These are phyloP conservation scores for Spondyliosoma cantharus DNA, from an alignment of 2,797 vertebrate genomes.

Conservation along the genomic window DNA sequence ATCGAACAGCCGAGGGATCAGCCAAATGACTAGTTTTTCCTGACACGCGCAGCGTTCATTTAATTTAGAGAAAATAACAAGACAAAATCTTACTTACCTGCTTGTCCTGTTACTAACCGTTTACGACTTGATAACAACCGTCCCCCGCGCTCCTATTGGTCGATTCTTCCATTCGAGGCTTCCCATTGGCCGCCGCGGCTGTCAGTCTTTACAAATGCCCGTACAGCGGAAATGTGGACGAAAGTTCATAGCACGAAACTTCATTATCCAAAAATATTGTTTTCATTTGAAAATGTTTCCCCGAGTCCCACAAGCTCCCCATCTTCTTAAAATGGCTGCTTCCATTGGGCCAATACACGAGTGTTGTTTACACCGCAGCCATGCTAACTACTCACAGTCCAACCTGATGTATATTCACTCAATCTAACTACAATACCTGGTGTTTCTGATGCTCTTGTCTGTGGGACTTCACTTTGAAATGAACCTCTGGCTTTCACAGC, in stretches of 20 bases:
- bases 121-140: conserved; percentile 73
- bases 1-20: neutral
- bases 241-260: conserved; percentile 82
- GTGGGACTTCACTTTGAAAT: neutral
- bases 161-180: neutral
- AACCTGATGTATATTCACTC: conserved; percentile 47
- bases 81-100: conserved; percentile 82
- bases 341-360: neutral
- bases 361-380: conserved; percentile 23
- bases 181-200: conserved; percentile 62
- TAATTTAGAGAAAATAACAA: conserved; percentile 70
- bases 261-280: conserved; percentile 69
- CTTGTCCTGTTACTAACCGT: conserved; percentile 79
- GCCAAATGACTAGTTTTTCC: conserved; percentile 4
- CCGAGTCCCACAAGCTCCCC: neutral
- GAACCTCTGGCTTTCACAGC: neutral
- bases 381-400: conserved; percentile 65
- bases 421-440: conserved; percentile 43
- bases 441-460: conserved; percentile 32
- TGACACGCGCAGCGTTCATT: conserved; percentile 20
- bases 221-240: conserved; percentile 82
- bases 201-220: conserved; percentile 73
- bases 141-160: conserved; percentile 70
- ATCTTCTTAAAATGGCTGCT: neutral
- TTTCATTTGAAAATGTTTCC: conserved; percentile 40